A percentile compares a stretch with the other conserved stretches of the same genome.
Evolutionary conservation across 2,113 vertebrate species (phyloP).

Genomic region (Grantiella picta): DNA sequence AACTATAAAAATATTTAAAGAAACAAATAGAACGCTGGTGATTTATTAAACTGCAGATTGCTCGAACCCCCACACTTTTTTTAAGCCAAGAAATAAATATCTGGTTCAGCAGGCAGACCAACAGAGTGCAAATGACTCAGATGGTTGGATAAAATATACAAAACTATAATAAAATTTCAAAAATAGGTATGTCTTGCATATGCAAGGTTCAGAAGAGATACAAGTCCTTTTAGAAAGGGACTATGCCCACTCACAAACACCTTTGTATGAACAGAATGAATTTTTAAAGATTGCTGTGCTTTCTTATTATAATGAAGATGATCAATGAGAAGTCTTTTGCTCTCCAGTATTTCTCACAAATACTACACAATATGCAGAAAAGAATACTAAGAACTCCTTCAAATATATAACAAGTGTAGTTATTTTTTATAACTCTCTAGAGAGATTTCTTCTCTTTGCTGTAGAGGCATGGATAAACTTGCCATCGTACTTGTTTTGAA

Average conservation of each 20-base stretch:
- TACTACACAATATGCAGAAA: not conserved
- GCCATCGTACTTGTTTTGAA: not conserved
- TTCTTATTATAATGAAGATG: not conserved
- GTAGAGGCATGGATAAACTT: not conserved
- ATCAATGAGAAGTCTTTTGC: not conserved
- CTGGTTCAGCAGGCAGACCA: constrained; percentile 14
- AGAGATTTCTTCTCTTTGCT: not conserved
- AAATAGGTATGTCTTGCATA: not conserved
- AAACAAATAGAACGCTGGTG: not conserved
- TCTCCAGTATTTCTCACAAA: not conserved
- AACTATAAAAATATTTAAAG: not conserved
- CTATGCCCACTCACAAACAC: not conserved
- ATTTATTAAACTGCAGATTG: constrained; percentile 17
- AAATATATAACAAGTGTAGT: not conserved
- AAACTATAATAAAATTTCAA: not conserved
- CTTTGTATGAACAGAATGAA: not conserved
- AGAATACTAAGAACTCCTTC: not conserved
- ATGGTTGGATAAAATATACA: not conserved
- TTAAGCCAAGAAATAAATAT: constrained; percentile 19
- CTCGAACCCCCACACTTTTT: not conserved
- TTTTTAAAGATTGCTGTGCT: not conserved
- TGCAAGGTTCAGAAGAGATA: not conserved
- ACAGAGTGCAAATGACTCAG: constrained; percentile 5
- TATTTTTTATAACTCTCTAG: not conserved
- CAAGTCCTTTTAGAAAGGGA: not conserved